Base-by-base conservation (phyloP, 2,888 invertebrate genomes). In the Oithona nana region DNA sequence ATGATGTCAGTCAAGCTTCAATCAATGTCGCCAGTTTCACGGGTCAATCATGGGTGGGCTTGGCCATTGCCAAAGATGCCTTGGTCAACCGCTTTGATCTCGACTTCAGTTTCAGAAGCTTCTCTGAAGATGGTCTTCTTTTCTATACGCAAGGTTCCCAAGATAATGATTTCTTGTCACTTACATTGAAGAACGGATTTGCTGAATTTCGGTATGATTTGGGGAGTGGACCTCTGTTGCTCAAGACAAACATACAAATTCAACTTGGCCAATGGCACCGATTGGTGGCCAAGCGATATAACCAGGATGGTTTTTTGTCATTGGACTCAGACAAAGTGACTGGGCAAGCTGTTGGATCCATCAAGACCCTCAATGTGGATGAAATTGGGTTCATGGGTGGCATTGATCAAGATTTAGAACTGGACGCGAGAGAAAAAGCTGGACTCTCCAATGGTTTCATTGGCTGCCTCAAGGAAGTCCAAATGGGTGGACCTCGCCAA, bases 141-240 rank as follows among this genome's bases (percentile, higher is more conserved):
- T 49, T 59, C 28, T 59, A 59, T 50, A 29, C 22, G 4, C 24
- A 50, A 24, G 49, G 59, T n/a, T 24, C 22, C 26, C 16, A 24
- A 20, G 26, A 20, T 4, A 49, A 50, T 20, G 59, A 59, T 26
- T 59, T 59, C 50, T 24, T 59, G 8, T 59, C 59, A 16, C 28
- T 59, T 3, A 50, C 48, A n/a, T 49, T 59, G 11, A 6, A 50
- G 16, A 50, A 59, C 29, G 50, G 59, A 50, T 50, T 49, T 50
- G 49, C 49, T 4, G 49, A 48, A 29, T 59, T 59, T 28, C 22
- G 59, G 8, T 59, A 59, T 59, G 59, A 59, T 28, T 50, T 59
- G 49, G 59, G 59, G 22, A 50, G 59, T 59, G 59, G 59, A 1
- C 48, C 59, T 26, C 49, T 59, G 11, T 24, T 49, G 11, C n/a